Base-by-base conservation (phyloP, 2,888 invertebrate genomes). In the Therioaphis trifolii region DNA sequence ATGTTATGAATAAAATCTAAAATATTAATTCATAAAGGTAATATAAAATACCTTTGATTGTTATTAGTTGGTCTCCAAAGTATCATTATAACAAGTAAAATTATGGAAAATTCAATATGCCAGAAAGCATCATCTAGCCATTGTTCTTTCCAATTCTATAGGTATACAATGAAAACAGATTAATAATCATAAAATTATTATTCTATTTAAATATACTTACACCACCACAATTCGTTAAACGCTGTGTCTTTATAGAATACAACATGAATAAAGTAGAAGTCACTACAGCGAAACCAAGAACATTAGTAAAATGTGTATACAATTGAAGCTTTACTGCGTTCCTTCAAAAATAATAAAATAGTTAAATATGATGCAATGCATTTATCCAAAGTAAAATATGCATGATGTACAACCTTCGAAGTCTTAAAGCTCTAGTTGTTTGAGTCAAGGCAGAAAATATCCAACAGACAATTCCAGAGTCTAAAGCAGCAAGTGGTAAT, bases 51-150 rank as follows among this genome's bases (percentile, higher is more conserved):
- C 87, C 96, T 92, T 89, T 97, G 97, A 90, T 97, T 98, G 89
- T 98, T 98, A 88, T 95, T 96, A 24, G 96, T 96, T 7, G 98
- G 98, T 86, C 98, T 91, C 97, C 97, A 98, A 85, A 98, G 91
- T 85, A 98, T 92, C 95, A 98, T 97, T 86, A 98, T 98, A 49
- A 95, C 95, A 55, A 95, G 89, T 35, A 98, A 91, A 84, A 98
- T 92, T 86, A 94, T 91, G 21, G 95, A 96, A 89, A 98, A 98
- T 84, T 97, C 90, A 52, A 97, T 92, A 89, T 97, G 97, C 98
- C 98, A 98, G 89, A 95, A 98, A 4, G 96, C 97, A 86, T 96
- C 95, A 88, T 98, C 97, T 87, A 98, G 90, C 98, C 98, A 98
- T 86, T 96, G 91, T 87, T 95, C 94, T 18, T 94, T 94, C 97